Evolutionary conservation across 2,888 invertebrate genomes (phyloP), one percentile per base, ranked within the genome.

Genomic region (Nomada goodeniana): DNA sequence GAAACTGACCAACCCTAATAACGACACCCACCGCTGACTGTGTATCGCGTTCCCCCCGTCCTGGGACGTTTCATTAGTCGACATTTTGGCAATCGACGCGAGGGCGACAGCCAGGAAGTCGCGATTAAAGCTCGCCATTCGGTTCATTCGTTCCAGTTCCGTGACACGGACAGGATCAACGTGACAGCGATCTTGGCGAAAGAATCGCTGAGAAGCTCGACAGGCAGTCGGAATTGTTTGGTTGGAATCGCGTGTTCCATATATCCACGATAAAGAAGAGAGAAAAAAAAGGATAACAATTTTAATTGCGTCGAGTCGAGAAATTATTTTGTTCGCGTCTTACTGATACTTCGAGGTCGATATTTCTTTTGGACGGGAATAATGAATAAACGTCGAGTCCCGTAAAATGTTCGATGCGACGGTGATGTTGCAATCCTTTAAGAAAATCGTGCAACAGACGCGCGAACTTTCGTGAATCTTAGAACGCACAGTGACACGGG

Each of bases 1-100:
- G 26, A 55, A 60, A 74, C 67, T 76, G 63, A 63, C 79, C 74
- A 70, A 53, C 61, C 74, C 70, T 53, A 82, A 70, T n/a, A 26
- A 57, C 44, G 15, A n/a, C n/a, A 42, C n/a, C n/a, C 13, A 4
- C 11, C 36, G n/a, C 5, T 2, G n/a, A 15, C 29, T 10, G 13
- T 53, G 26, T 69, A 63, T 47, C 29, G 29, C 23, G 18, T 55
- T 61, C 55, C 53, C 23, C 23, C 26, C 13, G 2, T 11, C 42
- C 53, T 18, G 7, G 18, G 13, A 61, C 50, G 60, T 36, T 70
- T 70, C 59, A 15, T 50, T 70, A 29, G 60, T 15, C 20, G 29
- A 44, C 63, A 42, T 73, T 64, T 64, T 55, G 26, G 13, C 42
- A 20, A 20, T 36, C 36, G 47, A 47, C 47, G 47, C 60, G n/a